These are phyloP conservation scores for Macrotis lagotis DNA, from an alignment of 2,113 vertebrate species.

Conservation along the genomic window DNA sequence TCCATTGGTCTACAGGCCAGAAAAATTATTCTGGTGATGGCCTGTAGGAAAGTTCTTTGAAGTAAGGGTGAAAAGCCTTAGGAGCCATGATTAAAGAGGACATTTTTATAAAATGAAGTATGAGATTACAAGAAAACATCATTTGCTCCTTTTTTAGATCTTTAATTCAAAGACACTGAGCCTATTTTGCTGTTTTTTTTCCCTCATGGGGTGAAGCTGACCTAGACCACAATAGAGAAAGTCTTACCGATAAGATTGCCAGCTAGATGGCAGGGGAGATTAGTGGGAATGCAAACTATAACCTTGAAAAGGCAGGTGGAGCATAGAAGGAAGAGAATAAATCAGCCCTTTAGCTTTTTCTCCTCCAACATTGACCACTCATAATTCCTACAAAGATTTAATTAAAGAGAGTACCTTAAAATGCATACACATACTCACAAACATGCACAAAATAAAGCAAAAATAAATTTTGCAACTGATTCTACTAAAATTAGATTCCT, in stretches of 20 bases:
- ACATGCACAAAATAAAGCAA: background rate
- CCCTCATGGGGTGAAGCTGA: constrained; percentile 61
- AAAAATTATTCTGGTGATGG: constrained; percentile 72
- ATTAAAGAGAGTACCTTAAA: constrained; percentile 74
- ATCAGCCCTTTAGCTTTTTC: constrained; percentile 59
- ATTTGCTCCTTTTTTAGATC: constrained; percentile 73
- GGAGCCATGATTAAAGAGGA: constrained; percentile 82
- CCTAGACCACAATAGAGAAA: constrained; percentile 79
- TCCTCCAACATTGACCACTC: constrained; percentile 71
- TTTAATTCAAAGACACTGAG: constrained; percentile 74
- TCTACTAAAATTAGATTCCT: constrained; percentile 76
- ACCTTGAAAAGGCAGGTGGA: constrained; percentile 76
- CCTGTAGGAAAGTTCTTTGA: constrained; percentile 68
- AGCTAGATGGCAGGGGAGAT: constrained; percentile 65
- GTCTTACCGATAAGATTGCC: constrained; percentile 66
- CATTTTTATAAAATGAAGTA: constrained; percentile 79
- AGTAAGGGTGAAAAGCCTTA: constrained; percentile 65
- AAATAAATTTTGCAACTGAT: constrained; percentile 49
- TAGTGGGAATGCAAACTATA: constrained; percentile 74
- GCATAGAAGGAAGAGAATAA: constrained; percentile 54
- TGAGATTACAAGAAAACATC: constrained; percentile 79
- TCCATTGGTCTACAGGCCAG: constrained; percentile 70
- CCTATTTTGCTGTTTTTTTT: constrained; percentile 4
- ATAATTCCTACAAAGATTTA: constrained; percentile 66
- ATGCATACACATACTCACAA: background rate